phyloP scores from a whole-genome alignment of 2,797 vertebrate genomes.

The Apogon talboti region DNA sequence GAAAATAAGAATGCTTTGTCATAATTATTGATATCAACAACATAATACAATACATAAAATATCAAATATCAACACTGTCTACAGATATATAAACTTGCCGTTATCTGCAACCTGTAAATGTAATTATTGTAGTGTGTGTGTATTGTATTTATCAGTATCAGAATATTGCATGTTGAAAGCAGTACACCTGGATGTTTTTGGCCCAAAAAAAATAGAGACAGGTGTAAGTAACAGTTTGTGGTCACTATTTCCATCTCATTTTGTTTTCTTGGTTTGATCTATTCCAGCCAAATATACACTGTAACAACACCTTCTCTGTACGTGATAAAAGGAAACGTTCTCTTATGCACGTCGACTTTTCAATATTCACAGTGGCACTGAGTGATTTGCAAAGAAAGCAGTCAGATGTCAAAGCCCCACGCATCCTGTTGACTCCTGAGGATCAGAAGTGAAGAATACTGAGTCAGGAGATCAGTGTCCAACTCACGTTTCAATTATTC shows the following conservation, averaged over 20 bases:
- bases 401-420: slow-evolving; percentile 56
- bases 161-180: not conserved
- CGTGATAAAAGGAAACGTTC: slow-evolving; percentile 15
- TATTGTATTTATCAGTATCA: not conserved
- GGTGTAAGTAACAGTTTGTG: slow-evolving; percentile 19
- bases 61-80: too few relatives aligned
- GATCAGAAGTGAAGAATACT: slow-evolving; percentile 56
- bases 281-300: slow-evolving; percentile 9
- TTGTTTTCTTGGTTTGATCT: slow-evolving; percentile 33
- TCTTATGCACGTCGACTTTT: slow-evolving; percentile 27
- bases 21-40: too few relatives aligned
- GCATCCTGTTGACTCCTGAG: slow-evolving; percentile 40
- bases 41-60: too few relatives aligned
- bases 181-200: slow-evolving; percentile 4
- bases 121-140: not conserved
- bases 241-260: slow-evolving; percentile 13
- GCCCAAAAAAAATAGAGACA: slow-evolving; percentile 24
- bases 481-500: slow-evolving; percentile 75
- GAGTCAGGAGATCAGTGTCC: slow-evolving; percentile 65
- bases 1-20: too few relatives aligned
- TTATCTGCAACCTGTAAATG: too few relatives aligned
- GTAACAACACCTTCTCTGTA: slow-evolving; percentile 15
- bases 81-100: too few relatives aligned
- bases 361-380: slow-evolving; percentile 13
- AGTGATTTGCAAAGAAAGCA: slow-evolving; percentile 50